These are phyloP conservation scores for Aphyosemion australe DNA, from an alignment of 2,113 vertebrate species.

Conservation along the genomic window DNA sequence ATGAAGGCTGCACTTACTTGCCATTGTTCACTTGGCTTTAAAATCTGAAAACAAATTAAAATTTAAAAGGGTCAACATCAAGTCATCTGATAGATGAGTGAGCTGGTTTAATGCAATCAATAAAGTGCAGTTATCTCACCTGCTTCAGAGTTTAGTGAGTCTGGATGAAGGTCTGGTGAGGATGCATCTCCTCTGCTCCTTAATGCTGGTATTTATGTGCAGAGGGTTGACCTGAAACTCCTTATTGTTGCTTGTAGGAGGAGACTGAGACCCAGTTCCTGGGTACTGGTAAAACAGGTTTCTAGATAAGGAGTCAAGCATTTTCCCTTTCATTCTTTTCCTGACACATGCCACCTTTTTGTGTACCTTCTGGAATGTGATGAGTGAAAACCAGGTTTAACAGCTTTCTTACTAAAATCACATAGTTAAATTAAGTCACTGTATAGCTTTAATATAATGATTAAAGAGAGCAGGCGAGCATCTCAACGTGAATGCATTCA, in stretches of 20 bases:
- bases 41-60: not conserved
- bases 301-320: too few species aligned
- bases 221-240: not conserved
- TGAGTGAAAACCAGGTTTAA: too few species aligned
- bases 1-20: not conserved
- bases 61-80: not conserved
- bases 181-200: not conserved
- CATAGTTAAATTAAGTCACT: too few species aligned
- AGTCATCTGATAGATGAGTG: not conserved
- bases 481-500: too few species aligned
- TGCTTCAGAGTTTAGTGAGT: not conserved
- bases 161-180: not conserved
- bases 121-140: conserved; percentile 11
- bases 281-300: not conserved
- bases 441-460: too few species aligned
- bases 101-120: not conserved
- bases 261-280: conserved; percentile 15
- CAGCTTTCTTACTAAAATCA: too few species aligned
- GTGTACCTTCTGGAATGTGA: too few species aligned
- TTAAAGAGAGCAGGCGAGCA: too few species aligned
- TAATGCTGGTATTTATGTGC: conserved; percentile 31
- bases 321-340: too few species aligned
- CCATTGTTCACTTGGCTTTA: not conserved
- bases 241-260: conserved; percentile 25
- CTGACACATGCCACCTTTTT: too few species aligned